Evolutionary conservation across 2,113 vertebrate species (phyloP).

Genomic region (Toxotes jaculatrix): DNA sequence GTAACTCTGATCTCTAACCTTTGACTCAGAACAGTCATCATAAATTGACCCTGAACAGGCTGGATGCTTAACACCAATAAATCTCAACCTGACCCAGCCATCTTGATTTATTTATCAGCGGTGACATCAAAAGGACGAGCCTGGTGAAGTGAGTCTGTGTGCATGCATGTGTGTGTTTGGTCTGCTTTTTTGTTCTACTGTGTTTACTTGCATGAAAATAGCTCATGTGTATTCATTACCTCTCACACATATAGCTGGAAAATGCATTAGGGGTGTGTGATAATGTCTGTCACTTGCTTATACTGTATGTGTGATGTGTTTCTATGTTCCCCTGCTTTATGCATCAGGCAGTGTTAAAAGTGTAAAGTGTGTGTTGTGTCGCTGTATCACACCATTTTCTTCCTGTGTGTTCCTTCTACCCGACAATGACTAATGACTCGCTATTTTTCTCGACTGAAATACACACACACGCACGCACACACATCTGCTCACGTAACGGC

Average conservation of each 20-base stretch:
- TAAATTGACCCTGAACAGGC: constrained; percentile 42
- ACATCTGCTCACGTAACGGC: background rate
- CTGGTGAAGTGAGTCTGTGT: constrained; percentile 25
- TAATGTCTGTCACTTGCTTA: background rate
- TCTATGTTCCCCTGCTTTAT: constrained; percentile 5
- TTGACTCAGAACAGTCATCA: constrained; percentile 46
- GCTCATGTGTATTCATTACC: background rate
- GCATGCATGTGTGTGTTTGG: background rate
- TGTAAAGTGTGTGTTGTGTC: constrained; percentile 1
- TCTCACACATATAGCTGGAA: constrained; percentile 8
- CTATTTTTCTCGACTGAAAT: constrained; percentile 23
- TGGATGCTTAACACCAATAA: constrained; percentile 34
- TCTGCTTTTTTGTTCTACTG: background rate
- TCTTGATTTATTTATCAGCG: constrained; percentile 39
- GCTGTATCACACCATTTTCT: constrained; percentile 15
- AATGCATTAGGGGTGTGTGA: constrained; percentile 4
- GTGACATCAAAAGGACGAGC: constrained; percentile 36
- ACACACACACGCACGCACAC: constrained; percentile 25
- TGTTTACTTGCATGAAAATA: background rate
- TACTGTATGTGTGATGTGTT: background rate
- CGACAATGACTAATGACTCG: constrained; percentile 34
- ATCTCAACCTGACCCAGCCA: constrained; percentile 56
- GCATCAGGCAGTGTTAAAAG: constrained; percentile 4
- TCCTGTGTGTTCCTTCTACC: constrained; percentile 21
- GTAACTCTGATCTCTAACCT: constrained; percentile 33